A percentile compares a stretch with the other conserved stretches of the same genome.
Evolutionary conservation across 2,113 vertebrate genomes (phyloP).

Genomic region (Tragulus kanchil): DNA sequence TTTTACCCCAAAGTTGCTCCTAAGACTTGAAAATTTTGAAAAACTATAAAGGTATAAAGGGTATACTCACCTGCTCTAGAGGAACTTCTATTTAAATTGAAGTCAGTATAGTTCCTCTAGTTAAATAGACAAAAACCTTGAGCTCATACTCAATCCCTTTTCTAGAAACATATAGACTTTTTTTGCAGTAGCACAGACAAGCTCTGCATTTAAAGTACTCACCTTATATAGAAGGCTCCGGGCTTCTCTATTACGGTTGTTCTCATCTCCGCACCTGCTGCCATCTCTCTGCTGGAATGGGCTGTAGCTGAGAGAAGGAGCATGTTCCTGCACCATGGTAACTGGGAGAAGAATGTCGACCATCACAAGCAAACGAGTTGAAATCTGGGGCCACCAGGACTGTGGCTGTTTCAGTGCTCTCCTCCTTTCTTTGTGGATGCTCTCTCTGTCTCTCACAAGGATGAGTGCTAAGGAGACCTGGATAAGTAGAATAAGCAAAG

Average conservation of each 20-base stretch:
- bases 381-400: neutral
- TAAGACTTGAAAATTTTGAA: neutral
- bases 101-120: neutral
- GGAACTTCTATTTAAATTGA: slow-evolving; percentile 19
- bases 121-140: neutral
- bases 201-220: neutral
- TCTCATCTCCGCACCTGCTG: neutral
- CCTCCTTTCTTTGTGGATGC: neutral
- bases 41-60: neutral
- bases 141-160: neutral
- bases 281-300: neutral
- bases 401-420: too few relatives aligned
- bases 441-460: neutral
- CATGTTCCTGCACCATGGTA: neutral
- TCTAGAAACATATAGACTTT: neutral
- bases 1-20: slow-evolving; percentile 16
- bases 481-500: neutral
- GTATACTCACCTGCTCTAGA: slow-evolving; percentile 30
- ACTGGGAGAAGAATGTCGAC: neutral
- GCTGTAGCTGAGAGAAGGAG: neutral
- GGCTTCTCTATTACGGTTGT: neutral
- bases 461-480: neutral
- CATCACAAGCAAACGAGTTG: neutral
- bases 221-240: neutral
- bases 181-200: neutral